Base-by-base conservation (phyloP, 2,113 vertebrate species). In the Indicator indicator region DNA sequence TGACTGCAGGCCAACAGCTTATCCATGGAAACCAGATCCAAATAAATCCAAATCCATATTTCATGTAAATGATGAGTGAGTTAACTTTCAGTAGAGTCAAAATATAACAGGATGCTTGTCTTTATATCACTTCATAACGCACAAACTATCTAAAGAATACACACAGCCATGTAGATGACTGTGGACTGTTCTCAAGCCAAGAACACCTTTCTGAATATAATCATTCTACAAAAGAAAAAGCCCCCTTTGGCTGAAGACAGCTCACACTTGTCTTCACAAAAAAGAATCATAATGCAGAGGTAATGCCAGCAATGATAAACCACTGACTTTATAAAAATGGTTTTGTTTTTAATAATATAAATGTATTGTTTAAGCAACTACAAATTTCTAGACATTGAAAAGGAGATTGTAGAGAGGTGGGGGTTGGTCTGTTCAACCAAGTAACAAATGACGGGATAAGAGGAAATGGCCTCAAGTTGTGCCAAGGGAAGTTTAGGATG, bases 241-340 rank as follows among this genome's bases (percentile, higher is more conserved):
- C 78, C 44, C 65, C 71, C 82, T 92, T 94, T 82, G 91, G 75
- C 82, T 91, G 81, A 97, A 96, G 68, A 71, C 87, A 67, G 40
- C 68, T 40, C 74, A 86, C 18, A 70, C 24, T 52, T 70, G 27
- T 70, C 84, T 95, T 95, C 86, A 84, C 52, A 90, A 77, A 94
- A 36, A 71, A 89, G 36, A 96, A 94, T 83, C 58, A 78, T 24
- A 93, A 95, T 40, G 52, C 48, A 73, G 55, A 76, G 56, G 73
- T 89, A 90, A 93, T 71, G 33, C 64, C 69, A 94, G 65, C 91
- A 92, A 54, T 42, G 81, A 93, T 92, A 97, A 95, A 94, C 83
- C 89, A 94, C 2, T 60, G 32, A 71, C 17, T 63, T 85, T 42
- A 77, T n/a, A 56, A 91, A 90, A 70, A 71, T 44, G 2, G 93